These are phyloP conservation scores for Opisthocomus hoazin DNA, from an alignment of 2,113 vertebrate genomes.

Conservation along the genomic window DNA sequence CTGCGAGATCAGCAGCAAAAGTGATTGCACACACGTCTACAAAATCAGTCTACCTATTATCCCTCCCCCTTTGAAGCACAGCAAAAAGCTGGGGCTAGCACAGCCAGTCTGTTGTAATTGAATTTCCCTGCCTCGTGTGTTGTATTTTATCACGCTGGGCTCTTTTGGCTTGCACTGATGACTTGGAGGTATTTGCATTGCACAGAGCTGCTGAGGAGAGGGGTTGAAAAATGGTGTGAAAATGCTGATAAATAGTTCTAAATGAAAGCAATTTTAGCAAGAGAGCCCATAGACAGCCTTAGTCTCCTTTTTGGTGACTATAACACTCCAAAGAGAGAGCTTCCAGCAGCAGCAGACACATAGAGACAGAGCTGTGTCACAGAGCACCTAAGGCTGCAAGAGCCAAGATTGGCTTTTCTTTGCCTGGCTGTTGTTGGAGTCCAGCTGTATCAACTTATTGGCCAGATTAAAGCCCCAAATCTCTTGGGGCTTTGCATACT, in stretches of 20 bases:
- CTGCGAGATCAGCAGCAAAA: background rate
- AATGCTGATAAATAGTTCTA: slow-evolving; percentile 70
- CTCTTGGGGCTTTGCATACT: no score
- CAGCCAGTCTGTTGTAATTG: background rate
- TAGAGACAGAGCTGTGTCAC: background rate
- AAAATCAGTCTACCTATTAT: background rate
- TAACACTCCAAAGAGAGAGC: background rate
- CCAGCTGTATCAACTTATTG: background rate
- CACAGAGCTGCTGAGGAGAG: slow-evolving; percentile 31
- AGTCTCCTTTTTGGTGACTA: slow-evolving; percentile 8
- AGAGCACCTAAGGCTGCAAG: background rate
- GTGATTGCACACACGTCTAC: background rate
- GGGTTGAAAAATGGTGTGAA: slow-evolving; percentile 32
- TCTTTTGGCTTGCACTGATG: background rate
- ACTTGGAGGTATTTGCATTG: slow-evolving; percentile 62
- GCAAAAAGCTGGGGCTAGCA: background rate
- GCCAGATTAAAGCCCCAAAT: background rate
- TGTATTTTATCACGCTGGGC: background rate
- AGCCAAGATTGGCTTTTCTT: background rate
- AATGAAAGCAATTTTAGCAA: slow-evolving; percentile 71
- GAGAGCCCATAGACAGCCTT: slow-evolving; percentile 45
- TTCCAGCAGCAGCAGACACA: background rate
- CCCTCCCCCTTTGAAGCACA: background rate
- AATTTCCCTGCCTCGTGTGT: background rate
- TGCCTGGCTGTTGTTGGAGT: background rate